These are phyloP conservation scores for Glaucidium brasilianum DNA, from an alignment of 2,113 vertebrate species.

Conservation along the genomic window DNA sequence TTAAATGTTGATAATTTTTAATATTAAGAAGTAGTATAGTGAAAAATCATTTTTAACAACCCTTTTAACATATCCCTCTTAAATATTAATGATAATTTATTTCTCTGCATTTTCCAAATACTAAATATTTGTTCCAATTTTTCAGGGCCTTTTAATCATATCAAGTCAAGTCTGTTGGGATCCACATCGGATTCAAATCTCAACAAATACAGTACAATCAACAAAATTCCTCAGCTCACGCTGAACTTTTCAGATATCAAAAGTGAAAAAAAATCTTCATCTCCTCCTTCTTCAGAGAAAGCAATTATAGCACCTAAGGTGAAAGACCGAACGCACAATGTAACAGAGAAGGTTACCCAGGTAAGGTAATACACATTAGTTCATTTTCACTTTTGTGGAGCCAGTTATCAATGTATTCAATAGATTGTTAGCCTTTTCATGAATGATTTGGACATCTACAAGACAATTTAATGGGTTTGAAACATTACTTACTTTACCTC, in stretches of 20 bases:
- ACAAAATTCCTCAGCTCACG: slow-evolving; percentile 97
- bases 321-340: slow-evolving; percentile 98
- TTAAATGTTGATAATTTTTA: not conserved
- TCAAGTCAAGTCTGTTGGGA: slow-evolving; percentile 94
- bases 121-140: slow-evolving; percentile 56
- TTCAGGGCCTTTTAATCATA: slow-evolving; percentile 94
- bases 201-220: slow-evolving; percentile 98
- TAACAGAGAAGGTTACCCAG: slow-evolving; percentile 99
- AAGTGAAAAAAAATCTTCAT: slow-evolving; percentile 92
- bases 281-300: slow-evolving; percentile 93
- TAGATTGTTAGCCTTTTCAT: not conserved
- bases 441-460: not conserved
- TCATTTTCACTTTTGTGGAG: not conserved
- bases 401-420: not conserved
- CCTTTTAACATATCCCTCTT: not conserved
- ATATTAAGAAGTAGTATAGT: not conserved
- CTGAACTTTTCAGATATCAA: slow-evolving; percentile 94
- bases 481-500: not conserved
- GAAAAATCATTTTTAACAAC: not conserved
- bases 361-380: slow-evolving; percentile 64
- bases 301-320: slow-evolving; percentile 97
- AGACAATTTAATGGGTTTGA: not conserved
- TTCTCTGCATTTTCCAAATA: slow-evolving; percentile 6
- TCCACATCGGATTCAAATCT: slow-evolving; percentile 99
- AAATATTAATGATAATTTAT: not conserved